Evolutionary conservation across 2,113 vertebrate species (phyloP).

Genomic region (Paramisgurnus dabryanus): DNA sequence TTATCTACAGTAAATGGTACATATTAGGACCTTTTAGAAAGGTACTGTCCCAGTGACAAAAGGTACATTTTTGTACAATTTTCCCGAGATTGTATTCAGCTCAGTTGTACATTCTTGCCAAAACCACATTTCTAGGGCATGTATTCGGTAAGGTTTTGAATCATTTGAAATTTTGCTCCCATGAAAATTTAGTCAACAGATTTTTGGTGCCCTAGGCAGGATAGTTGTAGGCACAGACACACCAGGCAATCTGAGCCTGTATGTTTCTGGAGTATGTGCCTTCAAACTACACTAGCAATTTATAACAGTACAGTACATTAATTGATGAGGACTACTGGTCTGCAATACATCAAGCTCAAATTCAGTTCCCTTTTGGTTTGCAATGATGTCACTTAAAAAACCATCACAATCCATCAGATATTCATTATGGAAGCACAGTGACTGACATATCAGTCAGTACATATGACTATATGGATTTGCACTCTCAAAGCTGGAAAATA

Average conservation of each 20-base stretch:
- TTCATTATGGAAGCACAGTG: not conserved
- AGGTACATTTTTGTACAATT: too few species aligned
- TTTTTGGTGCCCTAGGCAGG: not conserved
- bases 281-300: conserved; percentile 7
- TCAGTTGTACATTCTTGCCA: too few species aligned
- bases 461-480: not conserved
- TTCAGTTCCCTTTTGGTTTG: not conserved
- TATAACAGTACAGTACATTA: conserved; percentile 21
- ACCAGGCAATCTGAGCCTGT: not conserved
- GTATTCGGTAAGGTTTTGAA: too few species aligned
- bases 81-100: too few species aligned
- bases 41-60: too few species aligned
- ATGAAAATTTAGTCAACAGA: not conserved
- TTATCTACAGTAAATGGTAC: too few species aligned
- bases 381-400: conserved; percentile 8
- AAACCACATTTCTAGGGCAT: too few species aligned
- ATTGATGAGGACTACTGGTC: conserved; percentile 7
- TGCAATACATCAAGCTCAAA: conserved; percentile 24
- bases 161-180: not conserved
- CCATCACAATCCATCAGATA: not conserved
- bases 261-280: not conserved
- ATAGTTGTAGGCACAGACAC: not conserved
- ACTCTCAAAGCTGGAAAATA: too few species aligned
- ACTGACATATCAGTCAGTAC: conserved; percentile 1
- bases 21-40: too few species aligned